Evolutionary conservation across 2,113 vertebrate species (phyloP), one percentile per base, ranked within the genome.

Genomic region (Atherinomorus stipes): DNA sequence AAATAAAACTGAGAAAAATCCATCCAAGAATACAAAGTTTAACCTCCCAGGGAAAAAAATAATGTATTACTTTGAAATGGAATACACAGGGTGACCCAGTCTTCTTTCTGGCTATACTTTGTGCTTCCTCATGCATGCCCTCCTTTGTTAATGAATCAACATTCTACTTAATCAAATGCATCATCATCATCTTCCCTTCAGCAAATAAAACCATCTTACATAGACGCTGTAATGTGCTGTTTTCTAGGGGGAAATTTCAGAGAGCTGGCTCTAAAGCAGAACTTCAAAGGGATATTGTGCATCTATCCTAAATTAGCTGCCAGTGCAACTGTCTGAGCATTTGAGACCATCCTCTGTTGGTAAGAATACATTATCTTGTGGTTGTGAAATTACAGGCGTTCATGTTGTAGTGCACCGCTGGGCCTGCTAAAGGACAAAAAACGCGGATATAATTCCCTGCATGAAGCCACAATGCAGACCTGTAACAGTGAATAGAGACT

Each of bases 221-320:
- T 71, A 72, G 75, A 74, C 49, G 76, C 64, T 72, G 61, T 53
- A 68, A 51, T 87, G 62, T 62, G 71, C 56, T 69, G 62, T 80
- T 74, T 81, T 87, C 57, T 59, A 57, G 53, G 45, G 37, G 53
- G 44, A 11, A 16, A 8, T 63, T 79, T 84, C 47, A 69, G 69
- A 72, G 79, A 52, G 45, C 49, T 40, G 52, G 60, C 71, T 53
- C 80, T 74, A 76, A 78, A 69, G 71, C 74, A 85, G 25, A 71
- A 88, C 89, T 89, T 92, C 88, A 90, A 91, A 91, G 88, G 63
- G 54, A 88, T 76, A 83, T 84, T 87, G 80, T 84, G 83, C 86
- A 83, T 84, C 85, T 67, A 76, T 77, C 74, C 85, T 72, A 90
- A 89, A 91, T 90, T 84, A 89, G 85, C 85, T 60, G 78, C 82